phyloP scores from a whole-genome alignment of 2,888 invertebrate species.

The Polydesmus complanatus region DNA sequence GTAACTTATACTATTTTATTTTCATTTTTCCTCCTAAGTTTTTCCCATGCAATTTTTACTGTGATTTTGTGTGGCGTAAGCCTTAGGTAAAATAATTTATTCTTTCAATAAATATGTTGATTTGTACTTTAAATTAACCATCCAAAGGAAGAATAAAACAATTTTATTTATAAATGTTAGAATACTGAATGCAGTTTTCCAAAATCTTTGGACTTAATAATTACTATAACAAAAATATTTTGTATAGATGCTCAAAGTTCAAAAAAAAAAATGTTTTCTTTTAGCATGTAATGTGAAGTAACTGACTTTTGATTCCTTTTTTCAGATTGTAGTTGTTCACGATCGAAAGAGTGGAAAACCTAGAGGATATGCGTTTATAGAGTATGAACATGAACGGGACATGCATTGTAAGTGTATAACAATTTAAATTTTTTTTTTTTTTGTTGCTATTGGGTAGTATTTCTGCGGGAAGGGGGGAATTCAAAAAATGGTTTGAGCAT shows the following conservation, averaged over 20 bases:
- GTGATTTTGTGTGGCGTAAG: constrained; percentile 1
- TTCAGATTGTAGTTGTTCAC: constrained; percentile 74
- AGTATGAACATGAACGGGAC: constrained; percentile 97
- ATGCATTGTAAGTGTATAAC: constrained; percentile 87
- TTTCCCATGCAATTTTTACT: constrained; percentile 17
- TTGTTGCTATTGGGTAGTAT: background rate
- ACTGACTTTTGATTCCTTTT: too few species aligned
- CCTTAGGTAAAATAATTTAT: constrained; percentile 3
- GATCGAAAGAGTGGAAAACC: constrained; percentile 82
- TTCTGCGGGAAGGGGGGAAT: too few species aligned
- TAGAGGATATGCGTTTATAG: constrained; percentile 97
- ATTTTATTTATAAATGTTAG: too few species aligned
- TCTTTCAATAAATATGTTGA: too few species aligned
- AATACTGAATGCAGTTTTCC: background rate
- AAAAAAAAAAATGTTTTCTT: too few species aligned
- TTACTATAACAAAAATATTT: too few species aligned
- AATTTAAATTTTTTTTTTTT: background rate
- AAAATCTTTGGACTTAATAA: too few species aligned
- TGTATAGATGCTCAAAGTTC: too few species aligned
- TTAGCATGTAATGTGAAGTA: too few species aligned
- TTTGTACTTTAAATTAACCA: too few species aligned
- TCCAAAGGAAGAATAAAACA: too few species aligned
- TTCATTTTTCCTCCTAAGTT: constrained; percentile 18
- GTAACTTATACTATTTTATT: constrained; percentile 38
- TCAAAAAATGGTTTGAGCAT: too few species aligned